Base-by-base conservation (phyloP, 2,113 vertebrate species). In the Suncus etruscus region DNA sequence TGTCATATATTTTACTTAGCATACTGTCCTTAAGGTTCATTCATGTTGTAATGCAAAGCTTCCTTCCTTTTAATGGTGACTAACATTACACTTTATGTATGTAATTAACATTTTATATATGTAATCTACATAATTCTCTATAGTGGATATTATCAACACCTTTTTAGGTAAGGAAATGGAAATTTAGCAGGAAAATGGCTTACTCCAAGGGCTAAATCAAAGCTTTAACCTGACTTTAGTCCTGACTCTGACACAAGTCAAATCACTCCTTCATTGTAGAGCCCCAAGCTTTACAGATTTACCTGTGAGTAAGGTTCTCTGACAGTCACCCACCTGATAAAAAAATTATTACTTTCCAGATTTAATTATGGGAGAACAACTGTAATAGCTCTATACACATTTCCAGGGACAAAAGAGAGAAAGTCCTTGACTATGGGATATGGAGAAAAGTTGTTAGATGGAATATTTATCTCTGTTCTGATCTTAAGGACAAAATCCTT, bases 401-500 rank as follows among this genome's bases (percentile, higher is more conserved):
- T 45, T 54, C 24, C 48, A 72, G 6, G 45, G 84, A 75, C 61
- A 74, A 39, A 79, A n/a, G 27, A 58, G 29, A 24, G 24, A n/a
- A 11, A 89, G 25, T 15, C n/a, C 9, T 25, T 11, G 12, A 31
- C 48, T 89, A 6, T 51, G 3, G 24, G n/a, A 39, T 58, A 1
- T 75, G 68, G 31, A 54, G 6, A 6, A 4, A 32, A 16, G 18
- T 75, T 48, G 3, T 54, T 24, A 83, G 14, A 20, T 22, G 39
- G 82, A 32, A 29, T 32, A 66, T 91, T 32, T 68, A 75, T 31
- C 68, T 79, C 22, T 68, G 61, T 27, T 91, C 78, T 90, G 66
- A 81, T 47, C 39, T 69, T 32, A 77, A 12, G 58, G 54, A 77
- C 25, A 27, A 22, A 27, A 50, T 18, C 72, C 51, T 87, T 25